A percentile compares a stretch with the other conserved stretches of the same genome.
These are phyloP conservation scores for Opisthograptis luteolata DNA, from an alignment of 2,888 invertebrate species.

Conservation along the genomic window DNA sequence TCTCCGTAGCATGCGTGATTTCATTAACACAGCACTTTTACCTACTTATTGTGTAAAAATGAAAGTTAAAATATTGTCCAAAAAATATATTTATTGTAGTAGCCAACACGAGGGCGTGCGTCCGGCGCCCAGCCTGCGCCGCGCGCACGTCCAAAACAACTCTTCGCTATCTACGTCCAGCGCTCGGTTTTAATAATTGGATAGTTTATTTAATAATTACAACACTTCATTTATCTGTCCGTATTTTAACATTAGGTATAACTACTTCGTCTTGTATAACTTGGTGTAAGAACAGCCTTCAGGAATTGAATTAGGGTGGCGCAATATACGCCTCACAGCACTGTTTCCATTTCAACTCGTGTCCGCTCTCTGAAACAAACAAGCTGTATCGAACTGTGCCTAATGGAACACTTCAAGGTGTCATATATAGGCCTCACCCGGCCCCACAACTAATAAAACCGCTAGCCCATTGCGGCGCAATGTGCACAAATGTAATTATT, in stretches of 20 bases:
- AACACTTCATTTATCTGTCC: slow-evolving; percentile 81
- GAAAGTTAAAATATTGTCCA: slow-evolving; percentile 71
- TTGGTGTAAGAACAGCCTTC: slow-evolving; percentile 85
- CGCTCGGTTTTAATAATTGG: slow-evolving; percentile 84
- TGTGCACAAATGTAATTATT: no score
- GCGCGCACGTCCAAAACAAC: slow-evolving; percentile 82
- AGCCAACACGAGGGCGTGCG: slow-evolving; percentile 81
- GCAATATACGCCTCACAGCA: slow-evolving; percentile 89
- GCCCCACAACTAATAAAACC: no score
- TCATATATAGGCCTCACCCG: no score
- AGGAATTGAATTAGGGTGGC: slow-evolving; percentile 83
- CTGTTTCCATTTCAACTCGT: slow-evolving; percentile 96
- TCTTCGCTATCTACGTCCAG: slow-evolving; percentile 82
- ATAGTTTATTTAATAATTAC: slow-evolving; percentile 86
- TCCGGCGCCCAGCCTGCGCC: slow-evolving; percentile 79
- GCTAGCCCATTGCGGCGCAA: no score
- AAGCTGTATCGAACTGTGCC: no score
- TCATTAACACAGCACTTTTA: no score
- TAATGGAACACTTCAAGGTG: no score
- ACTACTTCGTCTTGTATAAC: slow-evolving; percentile 84
- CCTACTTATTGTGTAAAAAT: no score
- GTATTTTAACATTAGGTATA: slow-evolving; percentile 83
- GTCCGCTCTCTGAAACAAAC: slow-evolving; percentile 76
- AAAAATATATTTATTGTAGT: slow-evolving; percentile 85
- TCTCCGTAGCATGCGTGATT: no score